These are phyloP conservation scores for Muraenolepis orangiensis DNA, from an alignment of 2,797 vertebrate species.

Conservation along the genomic window DNA sequence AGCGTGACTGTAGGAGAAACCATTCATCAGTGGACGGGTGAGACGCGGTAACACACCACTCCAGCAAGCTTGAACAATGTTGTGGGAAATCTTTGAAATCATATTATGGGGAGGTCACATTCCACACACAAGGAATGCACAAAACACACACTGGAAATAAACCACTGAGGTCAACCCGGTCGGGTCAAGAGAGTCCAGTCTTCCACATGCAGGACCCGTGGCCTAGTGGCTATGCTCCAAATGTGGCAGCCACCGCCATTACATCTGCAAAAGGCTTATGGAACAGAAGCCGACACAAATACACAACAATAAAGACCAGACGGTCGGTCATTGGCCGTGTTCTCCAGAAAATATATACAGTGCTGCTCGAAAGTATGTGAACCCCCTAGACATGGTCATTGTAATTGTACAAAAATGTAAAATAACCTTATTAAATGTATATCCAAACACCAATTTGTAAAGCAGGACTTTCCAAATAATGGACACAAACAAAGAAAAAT, in stretches of 20 bases:
- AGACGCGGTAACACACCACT: neutral
- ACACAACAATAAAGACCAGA: conserved; percentile 9
- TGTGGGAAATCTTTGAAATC: conserved; percentile 8
- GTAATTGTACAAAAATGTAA: too few species aligned
- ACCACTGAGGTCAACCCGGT: conserved; percentile 28
- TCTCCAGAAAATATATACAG: conserved; percentile 24
- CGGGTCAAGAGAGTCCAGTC: conserved; percentile 11
- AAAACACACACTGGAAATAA: conserved; percentile 43
- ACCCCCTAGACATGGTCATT: too few species aligned
- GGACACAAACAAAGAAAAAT: too few species aligned
- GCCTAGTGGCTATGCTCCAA: neutral
- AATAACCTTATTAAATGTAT: too few species aligned
- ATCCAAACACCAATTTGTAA: too few species aligned
- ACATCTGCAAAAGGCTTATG: neutral
- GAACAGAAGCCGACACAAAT: neutral
- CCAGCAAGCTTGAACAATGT: conserved; percentile 2
- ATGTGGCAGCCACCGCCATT: conserved; percentile 1
- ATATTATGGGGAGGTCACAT: conserved; percentile 28
- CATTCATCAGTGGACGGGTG: neutral
- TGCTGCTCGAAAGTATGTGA: too few species aligned
- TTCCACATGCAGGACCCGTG: conserved; percentile 1
- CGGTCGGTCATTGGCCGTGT: conserved; percentile 13
- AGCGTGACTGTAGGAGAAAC: neutral
- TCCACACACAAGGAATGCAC: conserved; percentile 33
- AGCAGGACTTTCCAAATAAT: too few species aligned